These are phyloP conservation scores for Achroia grisella DNA, from an alignment of 1,140 invertebrate genomes.

Conservation along the genomic window DNA sequence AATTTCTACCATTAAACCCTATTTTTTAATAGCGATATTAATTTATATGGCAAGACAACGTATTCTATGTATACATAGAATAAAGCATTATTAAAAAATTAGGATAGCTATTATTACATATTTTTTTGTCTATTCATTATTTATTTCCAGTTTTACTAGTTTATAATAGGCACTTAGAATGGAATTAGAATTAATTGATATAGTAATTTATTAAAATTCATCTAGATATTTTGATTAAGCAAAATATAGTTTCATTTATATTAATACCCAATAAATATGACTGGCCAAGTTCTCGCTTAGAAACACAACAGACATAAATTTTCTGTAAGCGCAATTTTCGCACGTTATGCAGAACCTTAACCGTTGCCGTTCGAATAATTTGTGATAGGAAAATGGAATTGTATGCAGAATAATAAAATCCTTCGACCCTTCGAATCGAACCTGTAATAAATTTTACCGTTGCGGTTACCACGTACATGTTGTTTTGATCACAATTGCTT, in stretches of 20 bases:
- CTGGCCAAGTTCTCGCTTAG: conserved; percentile 9
- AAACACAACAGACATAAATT: conserved; percentile 34
- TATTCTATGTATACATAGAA: too few relatives aligned
- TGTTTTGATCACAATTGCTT: conserved; percentile 25
- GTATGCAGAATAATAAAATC: conserved; percentile 60
- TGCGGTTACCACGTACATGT: conserved; percentile 23
- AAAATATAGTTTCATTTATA: neutral
- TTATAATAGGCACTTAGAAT: too few relatives aligned
- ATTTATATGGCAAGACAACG: too few relatives aligned
- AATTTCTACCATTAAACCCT: too few relatives aligned
- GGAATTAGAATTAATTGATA: too few relatives aligned
- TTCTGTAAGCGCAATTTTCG: conserved; percentile 39
- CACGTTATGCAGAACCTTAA: conserved; percentile 55
- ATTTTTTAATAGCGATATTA: too few relatives aligned
- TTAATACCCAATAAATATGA: neutral
- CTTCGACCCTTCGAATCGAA: conserved; percentile 39
- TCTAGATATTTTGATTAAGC: too few relatives aligned
- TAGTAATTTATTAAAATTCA: too few relatives aligned
- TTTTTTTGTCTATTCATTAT: too few relatives aligned
- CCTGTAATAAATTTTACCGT: conserved; percentile 46
- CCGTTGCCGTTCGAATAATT: conserved; percentile 52
- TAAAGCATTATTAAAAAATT: too few relatives aligned
- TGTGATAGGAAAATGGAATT: conserved; percentile 62
- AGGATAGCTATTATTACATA: too few relatives aligned
- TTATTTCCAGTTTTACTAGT: too few relatives aligned